A percentile compares a stretch with the other conserved stretches of the same genome.
Conservation (phyloP, 2,797 vertebrate species). For the Catostomus latipinnis region DNA sequence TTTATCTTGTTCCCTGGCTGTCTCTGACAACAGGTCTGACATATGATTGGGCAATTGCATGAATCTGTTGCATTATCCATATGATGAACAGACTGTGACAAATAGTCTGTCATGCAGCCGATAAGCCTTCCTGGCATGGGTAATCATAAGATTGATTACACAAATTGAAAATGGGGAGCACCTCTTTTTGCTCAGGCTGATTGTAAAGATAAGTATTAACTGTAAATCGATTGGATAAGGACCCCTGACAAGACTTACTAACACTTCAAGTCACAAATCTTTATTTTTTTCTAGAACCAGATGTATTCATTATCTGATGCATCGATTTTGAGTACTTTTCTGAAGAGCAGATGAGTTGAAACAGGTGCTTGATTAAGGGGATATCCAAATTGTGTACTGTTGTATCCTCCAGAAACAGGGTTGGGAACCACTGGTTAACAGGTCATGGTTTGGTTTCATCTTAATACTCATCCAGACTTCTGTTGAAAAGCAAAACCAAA, state of each 20-base stretch:
- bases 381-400: too few species aligned
- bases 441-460: neutral
- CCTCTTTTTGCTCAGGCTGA: neutral
- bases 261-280: neutral
- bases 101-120: too few species aligned
- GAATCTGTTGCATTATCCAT: neutral
- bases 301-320: too few species aligned
- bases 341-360: too few species aligned
- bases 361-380: too few species aligned
- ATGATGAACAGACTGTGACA: neutral
- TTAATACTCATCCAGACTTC: neutral
- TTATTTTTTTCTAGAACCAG: too few species aligned
- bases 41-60: conserved; percentile 15
- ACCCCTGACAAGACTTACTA: neutral
- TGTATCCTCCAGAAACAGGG: too few species aligned
- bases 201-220: neutral
- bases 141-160: neutral
- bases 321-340: too few species aligned
- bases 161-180: conserved; percentile 1
- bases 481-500: neutral
- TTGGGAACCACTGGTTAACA: neutral
- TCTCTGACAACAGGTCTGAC: conserved; percentile 5
- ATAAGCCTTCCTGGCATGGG: neutral
- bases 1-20: conserved; percentile 11
- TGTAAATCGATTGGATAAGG: neutral